These are phyloP conservation scores for Homalodisca vitripennis DNA, from an alignment of 1,140 invertebrate species.

Conservation along the genomic window DNA sequence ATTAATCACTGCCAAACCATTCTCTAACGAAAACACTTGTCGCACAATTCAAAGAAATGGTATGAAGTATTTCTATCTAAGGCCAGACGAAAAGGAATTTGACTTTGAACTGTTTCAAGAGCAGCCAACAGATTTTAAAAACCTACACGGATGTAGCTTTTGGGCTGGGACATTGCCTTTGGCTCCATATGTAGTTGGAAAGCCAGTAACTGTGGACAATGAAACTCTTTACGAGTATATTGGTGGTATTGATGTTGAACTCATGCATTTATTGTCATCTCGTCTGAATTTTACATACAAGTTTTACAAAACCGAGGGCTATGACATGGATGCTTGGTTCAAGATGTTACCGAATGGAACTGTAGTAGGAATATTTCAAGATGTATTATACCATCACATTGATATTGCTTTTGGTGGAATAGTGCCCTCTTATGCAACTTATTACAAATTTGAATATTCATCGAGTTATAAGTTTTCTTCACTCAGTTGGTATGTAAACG, in stretches of 20 bases:
- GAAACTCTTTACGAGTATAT: not conserved
- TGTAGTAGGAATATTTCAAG: conserved; percentile 7
- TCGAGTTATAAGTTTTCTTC: not conserved
- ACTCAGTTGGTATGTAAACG: not conserved
- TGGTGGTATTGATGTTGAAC: conserved; percentile 8
- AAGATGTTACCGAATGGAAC: not conserved
- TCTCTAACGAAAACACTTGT: not conserved
- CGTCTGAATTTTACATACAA: conserved; percentile 4
- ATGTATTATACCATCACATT: not conserved
- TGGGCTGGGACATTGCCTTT: not conserved
- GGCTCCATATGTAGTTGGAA: conserved; percentile 4
- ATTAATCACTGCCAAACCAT: not conserved
- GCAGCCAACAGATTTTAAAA: not conserved
- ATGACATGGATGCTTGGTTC: conserved; percentile 5
- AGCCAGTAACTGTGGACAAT: not conserved
- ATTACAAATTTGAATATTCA: not conserved
- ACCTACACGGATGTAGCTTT: conserved; percentile 1
- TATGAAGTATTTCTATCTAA: not conserved
- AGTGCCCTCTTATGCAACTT: conserved; percentile 9
- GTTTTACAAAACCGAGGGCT: not conserved
- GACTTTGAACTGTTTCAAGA: not conserved
- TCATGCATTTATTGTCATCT: not conserved
- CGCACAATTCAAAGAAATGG: not conserved
- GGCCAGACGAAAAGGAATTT: not conserved
- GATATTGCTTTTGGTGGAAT: conserved; percentile 1